Conservation (phyloP, 1,140 invertebrate species). For the Pachypeltis micranthus region DNA sequence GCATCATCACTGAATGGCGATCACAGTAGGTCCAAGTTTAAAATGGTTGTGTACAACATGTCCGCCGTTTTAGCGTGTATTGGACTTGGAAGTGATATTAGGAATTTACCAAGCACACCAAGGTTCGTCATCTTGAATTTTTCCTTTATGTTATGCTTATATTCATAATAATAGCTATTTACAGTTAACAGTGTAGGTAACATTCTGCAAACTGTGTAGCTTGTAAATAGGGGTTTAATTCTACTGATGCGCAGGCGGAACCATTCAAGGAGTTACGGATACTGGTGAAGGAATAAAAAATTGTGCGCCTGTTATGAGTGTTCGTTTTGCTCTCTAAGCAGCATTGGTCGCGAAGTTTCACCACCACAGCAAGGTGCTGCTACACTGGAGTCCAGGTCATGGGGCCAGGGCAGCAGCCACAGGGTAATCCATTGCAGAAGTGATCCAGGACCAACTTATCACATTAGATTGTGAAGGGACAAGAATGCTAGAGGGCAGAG, state of each 20-base stretch:
- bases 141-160: background rate
- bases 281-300: background rate
- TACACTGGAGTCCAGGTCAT: too few species aligned
- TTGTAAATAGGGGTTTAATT: background rate
- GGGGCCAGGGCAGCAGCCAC: too few species aligned
- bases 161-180: background rate
- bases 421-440: too few species aligned
- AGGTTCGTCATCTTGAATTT: background rate
- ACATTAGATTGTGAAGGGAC: too few species aligned
- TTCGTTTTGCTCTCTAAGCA: background rate
- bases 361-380: too few species aligned
- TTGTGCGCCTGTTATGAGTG: too few species aligned
- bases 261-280: background rate
- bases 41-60: slow-evolving; percentile 78
- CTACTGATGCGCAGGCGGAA: background rate
- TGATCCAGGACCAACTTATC: too few species aligned
- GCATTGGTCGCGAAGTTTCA: too few species aligned
- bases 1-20: slow-evolving; percentile 46
- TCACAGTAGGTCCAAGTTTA: slow-evolving; percentile 66
- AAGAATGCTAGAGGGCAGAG: too few species aligned
- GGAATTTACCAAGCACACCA: slow-evolving; percentile 30
- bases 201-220: background rate
- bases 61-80: slow-evolving; percentile 78
- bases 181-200: too few species aligned
- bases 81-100: slow-evolving; percentile 69